Base-by-base conservation (phyloP, 2,797 vertebrate genomes). In the Paratrypauchen microcephalus region DNA sequence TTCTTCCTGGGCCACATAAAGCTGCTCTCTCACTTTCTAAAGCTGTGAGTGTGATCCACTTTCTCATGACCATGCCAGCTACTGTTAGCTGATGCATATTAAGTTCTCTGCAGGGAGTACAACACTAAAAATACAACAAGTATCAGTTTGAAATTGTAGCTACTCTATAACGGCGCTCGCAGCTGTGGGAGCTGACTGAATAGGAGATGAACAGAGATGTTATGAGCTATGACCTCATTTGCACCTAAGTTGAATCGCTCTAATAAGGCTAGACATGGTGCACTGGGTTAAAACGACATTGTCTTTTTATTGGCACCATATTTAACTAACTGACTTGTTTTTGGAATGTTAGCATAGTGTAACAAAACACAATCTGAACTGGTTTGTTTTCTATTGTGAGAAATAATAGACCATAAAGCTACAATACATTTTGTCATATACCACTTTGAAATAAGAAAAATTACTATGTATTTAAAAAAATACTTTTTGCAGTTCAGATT, bases 41-140 rank as follows among this genome's bases (percentile, higher is more conserved):
- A 83, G 68, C 65, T 58, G 68, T 78, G 72, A 48, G 59, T 39
- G 26, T 72, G 80, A 73, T 82, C 71, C 72, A 75, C 78, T 88
- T 82, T 88, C 79, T 74, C 69, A 24, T 63, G 70, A 76, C 79
- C 78, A 79, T 45, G 62, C 81, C 78, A 70, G 76, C 80, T 88
- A 80, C 87, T 83, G 71, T 83, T 82, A 74, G 81, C 75, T 56
- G 80, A 79, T 74, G 80, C 81, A 85, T 89, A 90, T 92, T 88
- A 82, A 87, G 88, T 91, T 91, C 83, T 87, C 86, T 76, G 72
- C 77, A 81, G 84, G 87, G 88, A 87, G 86, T 85, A 77, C 74
- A 78, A 73, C 69, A 86, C 89, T 91, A 92, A 91, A 92, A 93
- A 91, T 91, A 93, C 86, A 70, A 75, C 70, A 77, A 84, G 72